Evolutionary conservation across 2,888 invertebrate genomes (phyloP), one percentile per base, ranked within the genome.

Genomic region (Stegana nigrithorax): DNA sequence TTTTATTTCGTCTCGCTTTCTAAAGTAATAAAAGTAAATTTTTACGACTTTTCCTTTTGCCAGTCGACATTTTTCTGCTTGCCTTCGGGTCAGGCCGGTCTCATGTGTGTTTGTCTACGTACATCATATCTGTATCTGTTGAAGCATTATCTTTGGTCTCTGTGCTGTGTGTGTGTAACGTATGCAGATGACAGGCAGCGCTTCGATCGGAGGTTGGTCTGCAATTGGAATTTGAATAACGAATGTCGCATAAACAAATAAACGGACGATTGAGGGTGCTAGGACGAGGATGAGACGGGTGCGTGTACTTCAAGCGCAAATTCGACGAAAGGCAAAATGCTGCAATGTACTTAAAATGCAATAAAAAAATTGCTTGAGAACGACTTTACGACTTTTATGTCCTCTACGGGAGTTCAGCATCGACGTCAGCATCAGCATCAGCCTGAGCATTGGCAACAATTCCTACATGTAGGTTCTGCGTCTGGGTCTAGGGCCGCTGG

Each of bases 181-280:
- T 55, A 27, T 55, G 53, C 36, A 27, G 32, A 21, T 17, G 32
- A 19, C 23, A 32, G 25, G 8, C 17, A n/a, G n/a, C 3, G 23
- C 51, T 10, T 8, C n/a, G 8, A 36, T 21, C 14, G 53, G 32
- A 17, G 21, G 23, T 17, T 21, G 45, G 8, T 17, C 8, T 21
- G 21, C 21, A 5, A 45, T 4, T 21, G 45, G n/a, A n/a, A n/a
- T n/a, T n/a, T n/a, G n/a, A n/a, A n/a, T n/a, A n/a, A 21, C 45
- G 39, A 45, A 1, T 45, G 45, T 21, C 45, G 21, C 64, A 64
- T 58, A 67, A 65, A 65, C 65, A 67, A 67, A 67, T 67, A 62
- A 67, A 68, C 47, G 56, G 58, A 63, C 60, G 59, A 66, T 56
- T 64, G n/a, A n/a, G n/a, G n/a, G n/a, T n/a, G n/a, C n/a, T n/a